Evolutionary conservation across 2,797 vertebrate genomes (phyloP).

Genomic region (Tragopan temminckii): DNA sequence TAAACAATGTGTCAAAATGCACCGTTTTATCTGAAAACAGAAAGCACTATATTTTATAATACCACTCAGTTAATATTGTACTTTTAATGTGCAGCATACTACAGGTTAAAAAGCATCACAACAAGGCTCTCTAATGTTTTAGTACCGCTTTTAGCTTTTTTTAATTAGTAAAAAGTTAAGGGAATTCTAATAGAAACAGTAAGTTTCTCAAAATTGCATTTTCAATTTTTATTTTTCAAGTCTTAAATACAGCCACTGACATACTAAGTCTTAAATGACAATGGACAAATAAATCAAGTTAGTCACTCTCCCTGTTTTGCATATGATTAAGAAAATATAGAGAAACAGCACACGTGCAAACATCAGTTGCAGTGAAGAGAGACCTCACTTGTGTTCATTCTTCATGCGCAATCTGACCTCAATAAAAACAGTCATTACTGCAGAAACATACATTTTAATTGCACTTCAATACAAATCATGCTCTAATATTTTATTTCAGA

Average conservation of each 20-base stretch:
- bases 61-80: neutral
- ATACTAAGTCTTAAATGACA: neutral
- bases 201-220: neutral
- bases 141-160: neutral
- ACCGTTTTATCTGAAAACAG: constrained; percentile 60
- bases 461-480: constrained; percentile 73
- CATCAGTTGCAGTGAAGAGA: constrained; percentile 49
- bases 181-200: neutral
- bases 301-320: neutral
- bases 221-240: neutral
- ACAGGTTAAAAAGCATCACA: neutral
- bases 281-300: neutral
- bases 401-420: constrained; percentile 69
- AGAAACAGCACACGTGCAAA: constrained; percentile 4
- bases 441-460: constrained; percentile 67
- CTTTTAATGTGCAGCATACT: neutral
- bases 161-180: neutral
- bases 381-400: constrained; percentile 44
- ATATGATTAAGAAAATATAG: neutral
- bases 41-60: constrained; percentile 40
- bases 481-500: constrained; percentile 79
- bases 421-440: constrained; percentile 61
- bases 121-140: neutral
- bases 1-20: constrained; percentile 76
- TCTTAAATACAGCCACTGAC: neutral